phyloP scores from a whole-genome alignment of 1,140 invertebrate species.

The Aphaenogaster floridana region DNA sequence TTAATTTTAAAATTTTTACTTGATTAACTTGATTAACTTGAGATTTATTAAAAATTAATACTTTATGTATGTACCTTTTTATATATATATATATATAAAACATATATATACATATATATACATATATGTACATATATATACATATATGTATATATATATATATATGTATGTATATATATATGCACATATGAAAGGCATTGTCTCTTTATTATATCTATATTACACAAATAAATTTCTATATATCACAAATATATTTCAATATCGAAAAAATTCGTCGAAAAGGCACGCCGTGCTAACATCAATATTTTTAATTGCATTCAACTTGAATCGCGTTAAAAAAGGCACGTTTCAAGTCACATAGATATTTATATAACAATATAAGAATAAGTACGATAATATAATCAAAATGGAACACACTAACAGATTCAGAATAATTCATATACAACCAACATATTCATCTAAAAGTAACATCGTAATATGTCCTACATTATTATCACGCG shows the following conservation, averaged over 20 bases:
- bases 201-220: conserved; percentile 13
- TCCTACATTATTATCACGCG: conserved; percentile 1
- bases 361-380: conserved; percentile 24
- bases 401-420: background rate
- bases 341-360: conserved; percentile 5
- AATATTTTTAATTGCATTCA: conserved; percentile 10
- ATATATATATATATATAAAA: no score
- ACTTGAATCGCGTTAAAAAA: background rate
- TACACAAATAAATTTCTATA: conserved; percentile 28
- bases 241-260: conserved; percentile 38
- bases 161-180: background rate
- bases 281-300: background rate
- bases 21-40: background rate
- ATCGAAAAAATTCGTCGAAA: conserved; percentile 34
- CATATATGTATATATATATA: no score
- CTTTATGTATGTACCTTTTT: background rate
- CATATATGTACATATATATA: background rate
- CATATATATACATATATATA: background rate
- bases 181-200: background rate
- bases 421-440: conserved; percentile 19
- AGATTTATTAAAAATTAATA: conserved; percentile 1
- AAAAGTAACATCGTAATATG: conserved; percentile 9
- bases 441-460: background rate
- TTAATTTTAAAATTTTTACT: conserved; percentile 5
- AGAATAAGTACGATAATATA: conserved; percentile 39